Conservation (phyloP, 2,888 invertebrate genomes). For the Trissonchulus latispiculum region DNA sequence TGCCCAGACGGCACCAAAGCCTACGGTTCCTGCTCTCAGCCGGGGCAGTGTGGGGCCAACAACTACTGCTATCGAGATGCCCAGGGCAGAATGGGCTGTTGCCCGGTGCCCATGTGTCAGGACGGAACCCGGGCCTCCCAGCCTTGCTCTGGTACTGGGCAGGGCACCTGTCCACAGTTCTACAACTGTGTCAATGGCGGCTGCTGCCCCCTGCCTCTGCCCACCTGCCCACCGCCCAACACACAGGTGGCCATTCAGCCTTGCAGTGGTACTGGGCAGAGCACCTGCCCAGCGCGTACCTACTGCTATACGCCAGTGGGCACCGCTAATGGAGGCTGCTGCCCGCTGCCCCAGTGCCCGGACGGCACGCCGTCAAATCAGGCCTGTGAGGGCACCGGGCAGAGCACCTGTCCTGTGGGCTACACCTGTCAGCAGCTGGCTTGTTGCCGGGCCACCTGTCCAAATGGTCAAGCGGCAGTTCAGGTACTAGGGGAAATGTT, state of each 20-base stretch:
- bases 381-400: constrained; percentile 13
- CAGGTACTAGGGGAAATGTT: too few relatives aligned
- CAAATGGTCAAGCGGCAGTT: background rate
- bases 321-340: constrained; percentile 18
- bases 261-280: constrained; percentile 7
- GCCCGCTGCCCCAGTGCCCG: constrained; percentile 9
- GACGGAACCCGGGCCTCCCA: constrained; percentile 13
- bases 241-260: background rate
- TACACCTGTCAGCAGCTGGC: background rate
- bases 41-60: constrained; percentile 13
- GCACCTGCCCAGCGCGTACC: background rate
- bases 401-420: constrained; percentile 1
- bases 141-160: constrained; percentile 17
- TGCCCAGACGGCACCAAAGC: constrained; percentile 13
- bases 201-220: constrained; percentile 16
- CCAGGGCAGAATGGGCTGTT: constrained; percentile 17
- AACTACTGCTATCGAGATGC: constrained; percentile 19
- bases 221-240: constrained; percentile 13
- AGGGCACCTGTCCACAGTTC: constrained; percentile 8
- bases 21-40: constrained; percentile 3
- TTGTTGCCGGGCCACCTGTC: background rate
- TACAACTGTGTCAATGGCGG: constrained; percentile 17
- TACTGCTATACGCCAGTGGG: constrained; percentile 1
- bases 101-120: constrained; percentile 15
- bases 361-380: background rate